These are phyloP conservation scores for Knipowitschia caucasica DNA, from an alignment of 2,797 vertebrate species.

Conservation along the genomic window DNA sequence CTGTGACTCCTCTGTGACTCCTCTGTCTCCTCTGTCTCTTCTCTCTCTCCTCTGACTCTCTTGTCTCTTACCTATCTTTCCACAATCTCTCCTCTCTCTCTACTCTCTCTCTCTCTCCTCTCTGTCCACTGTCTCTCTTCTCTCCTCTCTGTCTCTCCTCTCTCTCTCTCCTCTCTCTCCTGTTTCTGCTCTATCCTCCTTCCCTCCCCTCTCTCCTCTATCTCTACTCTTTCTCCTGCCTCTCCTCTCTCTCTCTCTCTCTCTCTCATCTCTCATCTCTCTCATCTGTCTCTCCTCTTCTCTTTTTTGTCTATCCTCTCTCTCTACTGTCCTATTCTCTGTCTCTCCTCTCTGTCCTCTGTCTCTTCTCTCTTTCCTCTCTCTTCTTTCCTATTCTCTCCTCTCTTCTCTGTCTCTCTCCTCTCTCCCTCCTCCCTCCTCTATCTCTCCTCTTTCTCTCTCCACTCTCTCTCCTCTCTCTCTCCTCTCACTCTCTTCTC, in stretches of 20 bases:
- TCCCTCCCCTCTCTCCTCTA: conserved; percentile 12
- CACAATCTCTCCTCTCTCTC: too few relatives aligned
- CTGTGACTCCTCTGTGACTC: neutral
- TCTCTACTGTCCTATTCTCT: conserved; percentile 6
- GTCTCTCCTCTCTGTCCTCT: neutral
- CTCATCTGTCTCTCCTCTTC: neutral
- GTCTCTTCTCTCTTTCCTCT: neutral
- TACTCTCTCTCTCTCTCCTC: too few relatives aligned
- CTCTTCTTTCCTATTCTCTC: neutral
- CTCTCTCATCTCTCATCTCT: neutral
- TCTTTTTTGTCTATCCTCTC: neutral
- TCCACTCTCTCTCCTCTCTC: neutral
- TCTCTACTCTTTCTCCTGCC: conserved; percentile 11
- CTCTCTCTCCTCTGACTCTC: too few relatives aligned
- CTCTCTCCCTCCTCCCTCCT: neutral
- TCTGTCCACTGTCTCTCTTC: too few relatives aligned
- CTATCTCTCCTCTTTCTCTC: neutral
- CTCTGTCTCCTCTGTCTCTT: too few relatives aligned
- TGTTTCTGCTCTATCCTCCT: neutral
- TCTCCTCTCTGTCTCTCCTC: neutral
- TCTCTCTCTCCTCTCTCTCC: neutral
- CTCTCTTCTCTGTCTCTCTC: neutral
- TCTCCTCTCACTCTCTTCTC: neutral
- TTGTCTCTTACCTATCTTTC: too few relatives aligned
- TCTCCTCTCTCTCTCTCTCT: neutral